Conservation (phyloP, 2,113 vertebrate genomes). For the Osmerus eperlanus region DNA sequence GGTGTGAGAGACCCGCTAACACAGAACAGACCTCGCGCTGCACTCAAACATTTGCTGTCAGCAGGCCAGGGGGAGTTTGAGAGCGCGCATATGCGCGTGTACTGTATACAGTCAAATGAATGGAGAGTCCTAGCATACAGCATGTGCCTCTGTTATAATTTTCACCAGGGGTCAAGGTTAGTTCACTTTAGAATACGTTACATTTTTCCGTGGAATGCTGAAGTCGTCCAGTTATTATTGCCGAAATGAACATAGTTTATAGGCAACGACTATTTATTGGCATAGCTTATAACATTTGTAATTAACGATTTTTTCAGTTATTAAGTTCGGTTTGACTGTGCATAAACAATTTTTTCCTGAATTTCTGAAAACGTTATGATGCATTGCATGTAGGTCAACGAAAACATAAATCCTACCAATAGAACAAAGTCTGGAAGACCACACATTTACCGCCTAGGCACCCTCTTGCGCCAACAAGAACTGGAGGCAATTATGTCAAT, state of each 20-base stretch:
- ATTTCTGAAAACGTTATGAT: too few relatives aligned
- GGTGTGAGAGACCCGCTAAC: slow-evolving; percentile 21
- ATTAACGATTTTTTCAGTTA: too few relatives aligned
- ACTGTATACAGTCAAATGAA: not conserved
- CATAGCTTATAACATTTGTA: too few relatives aligned
- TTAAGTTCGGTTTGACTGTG: too few relatives aligned
- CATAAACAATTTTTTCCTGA: too few relatives aligned
- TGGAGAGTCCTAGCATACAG: not conserved
- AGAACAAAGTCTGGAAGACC: slow-evolving; percentile 41
- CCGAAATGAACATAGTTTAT: too few relatives aligned
- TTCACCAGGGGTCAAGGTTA: slow-evolving; percentile 1
- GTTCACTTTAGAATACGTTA: not conserved
- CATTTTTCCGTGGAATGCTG: too few relatives aligned
- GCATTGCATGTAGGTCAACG: slow-evolving; percentile 61
- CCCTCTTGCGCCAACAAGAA: slow-evolving; percentile 38
- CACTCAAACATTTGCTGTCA: slow-evolving; percentile 31
- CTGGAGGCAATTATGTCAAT: slow-evolving; percentile 45
- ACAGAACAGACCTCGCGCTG: slow-evolving; percentile 20
- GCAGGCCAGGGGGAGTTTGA: slow-evolving; percentile 25
- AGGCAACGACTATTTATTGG: too few relatives aligned
- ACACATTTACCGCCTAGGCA: slow-evolving; percentile 39
- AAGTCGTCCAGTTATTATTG: too few relatives aligned
- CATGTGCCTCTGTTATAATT: not conserved
- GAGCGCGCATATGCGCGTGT: slow-evolving; percentile 1
- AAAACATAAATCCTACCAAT: slow-evolving; percentile 55